These are phyloP conservation scores for Epirrhoe tristata DNA, from an alignment of 2,888 invertebrate genomes.

Conservation along the genomic window DNA sequence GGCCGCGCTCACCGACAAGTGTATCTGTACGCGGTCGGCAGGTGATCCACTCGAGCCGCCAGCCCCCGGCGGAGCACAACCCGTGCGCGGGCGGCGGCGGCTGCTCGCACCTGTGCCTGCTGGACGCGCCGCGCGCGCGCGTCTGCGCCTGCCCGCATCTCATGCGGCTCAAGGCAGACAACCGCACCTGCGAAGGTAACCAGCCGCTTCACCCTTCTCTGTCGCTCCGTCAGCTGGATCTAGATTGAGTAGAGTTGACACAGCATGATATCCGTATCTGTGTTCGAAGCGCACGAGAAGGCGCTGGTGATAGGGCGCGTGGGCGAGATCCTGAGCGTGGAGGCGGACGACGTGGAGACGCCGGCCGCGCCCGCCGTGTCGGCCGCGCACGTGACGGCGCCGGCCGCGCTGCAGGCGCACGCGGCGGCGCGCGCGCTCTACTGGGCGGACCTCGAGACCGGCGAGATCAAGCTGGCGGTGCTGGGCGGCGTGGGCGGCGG, in stretches of 20 bases:
- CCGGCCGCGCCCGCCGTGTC: conserved; percentile 94
- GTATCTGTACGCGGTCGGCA: conserved; percentile 75
- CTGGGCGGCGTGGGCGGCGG: conserved; percentile 83
- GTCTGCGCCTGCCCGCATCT: conserved; percentile 95
- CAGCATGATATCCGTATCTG: too few species aligned
- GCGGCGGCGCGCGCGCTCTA: conserved; percentile 88
- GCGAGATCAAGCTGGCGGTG: conserved; percentile 87
- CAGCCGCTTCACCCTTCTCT: background rate
- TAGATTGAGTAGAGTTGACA: too few species aligned
- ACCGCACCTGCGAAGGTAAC: conserved; percentile 65
- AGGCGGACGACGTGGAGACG: conserved; percentile 90
- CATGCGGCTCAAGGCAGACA: conserved; percentile 90
- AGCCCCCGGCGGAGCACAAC: conserved; percentile 74
- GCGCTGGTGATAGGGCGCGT: conserved; percentile 91
- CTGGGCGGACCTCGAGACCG: conserved; percentile 89
- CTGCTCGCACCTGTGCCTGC: conserved; percentile 93
- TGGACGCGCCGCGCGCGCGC: conserved; percentile 87
- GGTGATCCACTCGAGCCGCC: conserved; percentile 76
- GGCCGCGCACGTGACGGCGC: conserved; percentile 88
- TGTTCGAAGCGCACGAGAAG: conserved; percentile 88
- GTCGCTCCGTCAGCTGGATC: background rate
- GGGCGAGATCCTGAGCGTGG: conserved; percentile 93
- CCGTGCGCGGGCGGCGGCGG: conserved; percentile 91
- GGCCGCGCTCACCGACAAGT: background rate
- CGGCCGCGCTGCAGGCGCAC: conserved; percentile 89